A percentile compares a stretch with the other conserved stretches of the same genome.
Evolutionary conservation across 2,888 invertebrate genomes (phyloP).

Genomic region (Megaustenia siamemsis): DNA sequence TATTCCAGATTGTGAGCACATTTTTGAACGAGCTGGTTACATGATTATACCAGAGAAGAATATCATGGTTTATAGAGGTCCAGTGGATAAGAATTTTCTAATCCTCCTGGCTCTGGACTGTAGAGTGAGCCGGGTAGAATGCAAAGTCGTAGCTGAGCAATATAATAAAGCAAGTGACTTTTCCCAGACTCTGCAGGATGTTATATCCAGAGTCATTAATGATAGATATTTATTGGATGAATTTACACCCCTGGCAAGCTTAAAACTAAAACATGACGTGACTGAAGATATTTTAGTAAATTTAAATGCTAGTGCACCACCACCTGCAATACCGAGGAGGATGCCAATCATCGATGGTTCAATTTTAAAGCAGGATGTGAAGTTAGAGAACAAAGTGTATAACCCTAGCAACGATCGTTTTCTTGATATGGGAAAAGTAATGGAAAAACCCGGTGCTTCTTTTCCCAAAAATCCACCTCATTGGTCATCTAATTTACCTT

Average conservation of each 20-base stretch:
- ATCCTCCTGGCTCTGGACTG: slow-evolving; percentile 44
- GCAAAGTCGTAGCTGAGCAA: slow-evolving; percentile 34
- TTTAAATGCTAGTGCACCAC: neutral
- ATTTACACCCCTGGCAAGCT: neutral
- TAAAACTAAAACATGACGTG: neutral
- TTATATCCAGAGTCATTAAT: slow-evolving; percentile 10
- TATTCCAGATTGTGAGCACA: slow-evolving; percentile 36
- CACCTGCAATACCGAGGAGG: slow-evolving; percentile 29
- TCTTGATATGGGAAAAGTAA: neutral
- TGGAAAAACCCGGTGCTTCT: neutral
- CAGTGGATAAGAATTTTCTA: neutral
- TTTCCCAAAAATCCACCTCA: neutral
- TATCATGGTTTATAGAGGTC: slow-evolving; percentile 11
- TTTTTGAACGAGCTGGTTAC: slow-evolving; percentile 50
- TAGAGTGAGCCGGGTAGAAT: slow-evolving; percentile 1
- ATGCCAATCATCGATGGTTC: slow-evolving; percentile 3
- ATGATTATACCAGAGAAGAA: neutral
- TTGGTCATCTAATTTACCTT: neutral
- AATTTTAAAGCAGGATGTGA: neutral
- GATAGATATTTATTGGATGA: neutral
- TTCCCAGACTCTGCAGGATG: slow-evolving; percentile 7
- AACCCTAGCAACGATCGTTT: neutral
- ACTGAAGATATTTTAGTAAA: neutral
- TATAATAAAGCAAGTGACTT: slow-evolving; percentile 29
- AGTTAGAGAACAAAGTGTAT: neutral